Conservation (phyloP, 2,888 invertebrate species). For the Drosophila setosimentum region DNA sequence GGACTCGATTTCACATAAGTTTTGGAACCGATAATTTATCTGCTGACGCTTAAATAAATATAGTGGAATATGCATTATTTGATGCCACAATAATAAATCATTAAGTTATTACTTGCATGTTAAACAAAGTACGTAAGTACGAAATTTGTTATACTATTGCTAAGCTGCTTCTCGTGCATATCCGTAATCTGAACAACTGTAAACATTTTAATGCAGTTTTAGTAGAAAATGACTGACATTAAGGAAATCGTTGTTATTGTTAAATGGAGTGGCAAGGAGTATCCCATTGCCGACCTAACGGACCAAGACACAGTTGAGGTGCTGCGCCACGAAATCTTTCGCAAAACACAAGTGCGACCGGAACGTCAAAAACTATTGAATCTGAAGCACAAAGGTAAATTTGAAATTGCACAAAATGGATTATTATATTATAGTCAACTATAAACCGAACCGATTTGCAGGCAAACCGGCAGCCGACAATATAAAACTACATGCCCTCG, state of each 20-base stretch:
- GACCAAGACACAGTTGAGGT: conserved; percentile 91
- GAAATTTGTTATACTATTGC: background rate
- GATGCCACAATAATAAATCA: background rate
- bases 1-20: conserved; percentile 16
- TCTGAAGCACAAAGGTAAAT: conserved; percentile 94
- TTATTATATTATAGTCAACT: background rate
- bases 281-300: conserved; percentile 90
- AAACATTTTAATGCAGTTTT: conserved; percentile 15
- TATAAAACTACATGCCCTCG: conserved; percentile 90
- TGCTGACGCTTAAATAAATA: conserved; percentile 51
- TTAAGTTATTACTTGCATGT: conserved; percentile 20
- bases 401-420: background rate
- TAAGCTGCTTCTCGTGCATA: background rate
- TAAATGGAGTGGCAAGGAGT: conserved; percentile 98
- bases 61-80: conserved; percentile 30
- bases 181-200: background rate
- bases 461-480: conserved; percentile 94
- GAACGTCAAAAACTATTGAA: conserved; percentile 97
- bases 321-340: conserved; percentile 93
- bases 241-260: conserved; percentile 86
- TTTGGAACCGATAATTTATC: conserved; percentile 24
- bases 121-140: conserved; percentile 24
- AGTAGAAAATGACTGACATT: conserved; percentile 56
- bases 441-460: conserved; percentile 77
- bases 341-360: conserved; percentile 95